Base-by-base conservation (phyloP, 2,888 invertebrate genomes). In the Limenitis camilla region DNA sequence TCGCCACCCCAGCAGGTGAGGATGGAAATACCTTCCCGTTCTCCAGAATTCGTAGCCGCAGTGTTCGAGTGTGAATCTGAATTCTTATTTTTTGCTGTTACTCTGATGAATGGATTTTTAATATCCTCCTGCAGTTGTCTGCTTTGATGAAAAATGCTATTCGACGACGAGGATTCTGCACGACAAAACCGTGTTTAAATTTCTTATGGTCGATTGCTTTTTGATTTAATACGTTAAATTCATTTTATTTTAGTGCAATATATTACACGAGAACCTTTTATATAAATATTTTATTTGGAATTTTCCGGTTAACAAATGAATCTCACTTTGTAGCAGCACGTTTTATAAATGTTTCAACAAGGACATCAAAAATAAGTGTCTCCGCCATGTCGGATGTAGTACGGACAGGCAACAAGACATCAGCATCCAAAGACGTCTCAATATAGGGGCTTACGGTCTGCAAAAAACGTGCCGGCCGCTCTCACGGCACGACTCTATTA, bases 401-500 rank as follows among this genome's bases (percentile, higher is more conserved):
- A 74, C 70, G 69, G 81, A 82, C 83, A 83, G 75, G 75, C 77
- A 76, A 85, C 85, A 81, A 83, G 86, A 83, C 84, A 79, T 78
- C 83, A 84, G 81, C 81, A 81, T 84, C 83, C 78, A 76, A 61
- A 70, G 84, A 87, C 85, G 81, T 83, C 85, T 87, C 85, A 86
- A 86, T 86, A 84, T 81, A 69, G 75, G 65, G 71, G 68, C 65
- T 65, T 74, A 71, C 76, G 68, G 77, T 73, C 74, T 75, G 80
- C 81, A 86, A 86, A 87, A 87, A 87, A 87, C 81, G 74, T 72
- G 72, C 76, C 76, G 76, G 74, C 72, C 78, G 81, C 75, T 84
- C 87, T 81, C 85, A 85, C 82, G 80, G 78, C 81, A 83, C 85
- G 83, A 83, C 87, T 86, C 85, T 87, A 87, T 87, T 86, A 85